Evolutionary conservation across 2,113 vertebrate species (phyloP), one percentile per base, ranked within the genome.

Genomic region (Sigmodon hispidus): DNA sequence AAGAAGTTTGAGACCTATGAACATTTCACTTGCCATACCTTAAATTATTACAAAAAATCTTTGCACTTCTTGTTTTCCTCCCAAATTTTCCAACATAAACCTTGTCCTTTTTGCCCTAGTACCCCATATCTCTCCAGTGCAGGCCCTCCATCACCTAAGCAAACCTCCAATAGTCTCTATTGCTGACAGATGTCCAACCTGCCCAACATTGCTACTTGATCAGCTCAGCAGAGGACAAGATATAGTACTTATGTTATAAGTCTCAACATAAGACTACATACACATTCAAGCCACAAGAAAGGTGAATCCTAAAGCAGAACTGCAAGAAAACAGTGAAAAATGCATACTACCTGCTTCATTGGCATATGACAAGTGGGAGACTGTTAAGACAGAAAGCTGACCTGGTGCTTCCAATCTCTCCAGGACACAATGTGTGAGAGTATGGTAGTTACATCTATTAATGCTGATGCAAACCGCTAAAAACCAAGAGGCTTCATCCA

Each of bases 101-200:
- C 15, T 61, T 40, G 31, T 29, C 90, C 79, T 43, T 57, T 70
- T 70, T 26, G 76, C 22, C 70, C 63, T 19, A 26, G n/a, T 48
- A 43, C 34, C 16, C 59, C 16, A 2, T 12, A 43, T 61, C 12
- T 63, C 90, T 89, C 72, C 61, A 81, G 48, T 59, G 76, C 59
- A 83, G 75, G 29, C 31, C 72, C 11, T 29, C 75, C 31, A 59
- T 69, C 36, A 21, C n/a, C 26, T 22, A 2, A 48, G 73, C 57
- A 95, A 75, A 81, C 26, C 45, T 89, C 48, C 31, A 26, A 50
- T 36, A 50, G 13, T 76, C 67, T 86, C 79, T 61, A 40, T 48
- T 90, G 43, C 63, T 77, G 52, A 69, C 40, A 77, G 83, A 94
- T 86, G 73, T 55, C 70, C 77, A 86, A 70, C 50, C 52, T 88